These are phyloP conservation scores for Paramacrobiotus metropolitanus DNA, from an alignment of 1,140 invertebrate species.

Conservation along the genomic window DNA sequence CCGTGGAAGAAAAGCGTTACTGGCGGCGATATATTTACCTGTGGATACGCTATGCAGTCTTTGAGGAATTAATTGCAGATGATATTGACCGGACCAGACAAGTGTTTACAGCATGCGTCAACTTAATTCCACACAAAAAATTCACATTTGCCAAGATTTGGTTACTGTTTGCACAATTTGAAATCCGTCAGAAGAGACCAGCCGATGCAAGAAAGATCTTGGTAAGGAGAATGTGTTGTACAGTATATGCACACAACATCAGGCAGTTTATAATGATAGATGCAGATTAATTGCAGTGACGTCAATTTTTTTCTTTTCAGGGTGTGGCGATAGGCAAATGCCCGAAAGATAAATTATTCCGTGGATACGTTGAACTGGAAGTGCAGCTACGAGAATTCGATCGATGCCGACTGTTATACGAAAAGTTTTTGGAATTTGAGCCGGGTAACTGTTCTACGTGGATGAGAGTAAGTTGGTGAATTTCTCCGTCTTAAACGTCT, in stretches of 20 bases:
- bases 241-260: neutral
- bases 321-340: constrained; percentile 79
- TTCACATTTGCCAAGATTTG: constrained; percentile 99
- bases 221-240: constrained; percentile 21
- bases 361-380: constrained; percentile 93
- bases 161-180: constrained; percentile 89
- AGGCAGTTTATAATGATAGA: no score
- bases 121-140: constrained; percentile 80
- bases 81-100: constrained; percentile 67
- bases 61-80: constrained; percentile 77
- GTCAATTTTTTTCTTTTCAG: constrained; percentile 21
- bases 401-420: constrained; percentile 65
- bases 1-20: constrained; percentile 43
- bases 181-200: constrained; percentile 82
- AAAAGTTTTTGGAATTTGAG: constrained; percentile 87
- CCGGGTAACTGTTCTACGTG: constrained; percentile 94
- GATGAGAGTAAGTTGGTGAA: constrained; percentile 46
- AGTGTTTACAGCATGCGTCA: constrained; percentile 71
- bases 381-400: constrained; percentile 95
- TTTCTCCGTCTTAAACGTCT: neutral
- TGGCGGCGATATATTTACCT: constrained; percentile 96
- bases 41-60: constrained; percentile 99
- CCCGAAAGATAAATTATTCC: constrained; percentile 86
- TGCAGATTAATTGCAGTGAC: neutral
- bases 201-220: constrained; percentile 61